Base-by-base conservation (phyloP, 2,888 invertebrate genomes). In the Pocota personata region DNA sequence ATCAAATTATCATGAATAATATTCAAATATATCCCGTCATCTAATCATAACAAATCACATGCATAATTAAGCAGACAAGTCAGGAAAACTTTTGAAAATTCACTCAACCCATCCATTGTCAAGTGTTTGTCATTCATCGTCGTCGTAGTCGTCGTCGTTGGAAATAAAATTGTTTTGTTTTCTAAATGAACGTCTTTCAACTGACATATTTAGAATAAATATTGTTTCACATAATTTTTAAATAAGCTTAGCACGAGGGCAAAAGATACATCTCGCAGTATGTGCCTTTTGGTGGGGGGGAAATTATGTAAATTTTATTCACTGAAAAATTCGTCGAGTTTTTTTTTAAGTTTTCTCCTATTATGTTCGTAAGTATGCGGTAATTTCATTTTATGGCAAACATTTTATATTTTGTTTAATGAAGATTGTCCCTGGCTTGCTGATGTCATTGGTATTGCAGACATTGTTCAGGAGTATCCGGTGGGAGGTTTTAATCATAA, bases 201-300 rank as follows among this genome's bases (percentile, higher is more conserved):
- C n/a, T 24, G 37, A 24, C 50, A 67, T 67, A 67, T 67, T 67
- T 67, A 50, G n/a, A 52, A 52, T 1, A 35, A 50, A 67, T 52
- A 67, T 50, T 66, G 66, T 66, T 46, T 50, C 48, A 66, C 66
- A 66, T 66, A 66, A 66, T 66, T 66, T 50, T 43, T 50, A 50
- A 46, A 67, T 52, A 67, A 52, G 52, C 66, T 30, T 46, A 21
- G 10, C 14, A n/a, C 24, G 32, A 32, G 16, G 40, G 12, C 16
- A 14, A 24, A 24, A 30, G 30, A 62, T 16, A 62, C 43, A 62
- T 62, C 40, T 40, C 7, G 37, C 19, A 46, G 19, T 46, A 7
- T 16, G 37, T 27, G 6, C 37, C 3, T 1, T 3, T n/a, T 37
- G 37, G 37, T 37, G 1, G 37, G 40, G 14, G 14, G 40, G 14